Evolutionary conservation across 2,113 vertebrate genomes (phyloP).

Genomic region (Mesoclemmys tuberculata): DNA sequence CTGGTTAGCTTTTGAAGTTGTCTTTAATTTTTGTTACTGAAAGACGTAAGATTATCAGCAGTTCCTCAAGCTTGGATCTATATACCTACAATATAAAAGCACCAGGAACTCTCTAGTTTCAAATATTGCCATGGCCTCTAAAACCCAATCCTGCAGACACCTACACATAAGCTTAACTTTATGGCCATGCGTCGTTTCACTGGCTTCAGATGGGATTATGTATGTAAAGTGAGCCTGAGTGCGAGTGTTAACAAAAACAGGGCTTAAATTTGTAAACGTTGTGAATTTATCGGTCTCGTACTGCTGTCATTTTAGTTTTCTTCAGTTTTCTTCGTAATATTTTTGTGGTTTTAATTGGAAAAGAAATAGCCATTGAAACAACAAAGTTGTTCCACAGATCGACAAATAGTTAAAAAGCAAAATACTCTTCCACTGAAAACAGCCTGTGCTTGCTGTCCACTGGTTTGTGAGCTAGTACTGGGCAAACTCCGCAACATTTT

Average conservation of each 20-base stretch:
- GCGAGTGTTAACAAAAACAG: slow-evolving; percentile 42
- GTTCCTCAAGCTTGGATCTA: slow-evolving; percentile 44
- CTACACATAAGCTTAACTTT: not conserved
- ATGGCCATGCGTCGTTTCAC: not conserved
- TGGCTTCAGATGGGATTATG: not conserved
- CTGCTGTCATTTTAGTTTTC: slow-evolving; percentile 5
- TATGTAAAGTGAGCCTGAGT: not conserved
- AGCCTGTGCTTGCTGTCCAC: slow-evolving; percentile 21
- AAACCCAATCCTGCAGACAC: slow-evolving; percentile 1
- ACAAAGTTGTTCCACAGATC: slow-evolving; percentile 24
- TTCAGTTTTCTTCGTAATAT: slow-evolving; percentile 13
- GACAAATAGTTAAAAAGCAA: slow-evolving; percentile 37
- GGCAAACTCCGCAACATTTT: not conserved
- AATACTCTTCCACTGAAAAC: slow-evolving; percentile 38
- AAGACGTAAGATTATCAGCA: slow-evolving; percentile 56
- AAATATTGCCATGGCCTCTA: slow-evolving; percentile 8
- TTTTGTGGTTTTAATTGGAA: slow-evolving; percentile 46
- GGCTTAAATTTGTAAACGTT: slow-evolving; percentile 16
- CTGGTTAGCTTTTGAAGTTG: slow-evolving; percentile 69
- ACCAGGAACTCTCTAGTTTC: slow-evolving; percentile 34
- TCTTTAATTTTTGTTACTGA: slow-evolving; percentile 66
- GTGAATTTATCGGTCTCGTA: slow-evolving; percentile 14
- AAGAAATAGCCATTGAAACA: slow-evolving; percentile 22
- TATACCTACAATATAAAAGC: not conserved
- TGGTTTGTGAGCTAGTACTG: slow-evolving; percentile 2